Percentiles rank a stretch among this genome's conserved stretches.
phyloP scores from a whole-genome alignment of 2,797 vertebrate genomes.

The Darevskia nairensis region DNA sequence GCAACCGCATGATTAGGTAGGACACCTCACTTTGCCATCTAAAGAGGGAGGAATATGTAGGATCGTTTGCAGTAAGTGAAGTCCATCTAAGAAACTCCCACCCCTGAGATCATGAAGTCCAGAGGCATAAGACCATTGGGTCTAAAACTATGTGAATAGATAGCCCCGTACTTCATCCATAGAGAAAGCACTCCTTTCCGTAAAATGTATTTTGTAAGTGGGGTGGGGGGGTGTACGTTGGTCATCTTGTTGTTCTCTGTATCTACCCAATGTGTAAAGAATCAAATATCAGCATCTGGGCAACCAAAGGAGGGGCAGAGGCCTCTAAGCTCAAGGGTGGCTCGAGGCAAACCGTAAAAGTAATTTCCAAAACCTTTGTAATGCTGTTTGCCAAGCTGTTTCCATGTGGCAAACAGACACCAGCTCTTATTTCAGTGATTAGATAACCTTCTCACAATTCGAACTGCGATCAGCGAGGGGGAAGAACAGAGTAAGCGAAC shows the following conservation, averaged over 20 bases:
- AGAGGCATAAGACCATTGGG: too few species aligned
- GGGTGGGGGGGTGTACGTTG: neutral
- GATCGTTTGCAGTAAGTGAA: too few species aligned
- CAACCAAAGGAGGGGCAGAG: neutral
- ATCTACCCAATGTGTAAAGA: neutral
- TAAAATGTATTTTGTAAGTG: neutral
- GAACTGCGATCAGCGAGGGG: neutral
- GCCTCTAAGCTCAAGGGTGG: neutral
- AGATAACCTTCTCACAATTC: neutral
- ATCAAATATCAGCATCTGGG: neutral
- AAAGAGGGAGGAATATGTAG: too few species aligned
- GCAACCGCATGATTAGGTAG: too few species aligned
- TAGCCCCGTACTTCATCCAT: too few species aligned
- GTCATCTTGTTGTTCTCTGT: neutral
- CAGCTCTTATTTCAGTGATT: neutral
- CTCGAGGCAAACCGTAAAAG: neutral
- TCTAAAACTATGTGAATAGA: too few species aligned
- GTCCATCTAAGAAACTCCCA: too few species aligned
- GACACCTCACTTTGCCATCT: too few species aligned
- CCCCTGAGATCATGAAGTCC: too few species aligned
- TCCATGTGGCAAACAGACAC: neutral
- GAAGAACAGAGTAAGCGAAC: neutral
- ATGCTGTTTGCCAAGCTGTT: neutral
- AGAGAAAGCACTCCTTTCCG: too few species aligned
- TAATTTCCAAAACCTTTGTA: neutral